Percentiles rank a stretch among this genome's conserved stretches.
Evolutionary conservation across 1,140 invertebrate species (phyloP).

Genomic region (Cydia pomonella): DNA sequence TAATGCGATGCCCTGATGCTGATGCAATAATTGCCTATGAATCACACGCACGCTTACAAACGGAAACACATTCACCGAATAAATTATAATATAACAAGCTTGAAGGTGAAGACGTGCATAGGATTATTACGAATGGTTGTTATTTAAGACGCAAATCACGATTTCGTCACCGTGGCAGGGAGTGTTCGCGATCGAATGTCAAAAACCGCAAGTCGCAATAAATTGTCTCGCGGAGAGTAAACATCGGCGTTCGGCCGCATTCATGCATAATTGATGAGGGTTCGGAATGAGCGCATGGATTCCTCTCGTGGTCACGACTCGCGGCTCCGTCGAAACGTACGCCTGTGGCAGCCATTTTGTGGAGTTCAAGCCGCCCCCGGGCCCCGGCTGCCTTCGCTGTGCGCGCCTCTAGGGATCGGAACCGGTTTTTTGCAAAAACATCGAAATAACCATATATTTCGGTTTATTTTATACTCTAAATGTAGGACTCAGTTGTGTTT

Average conservation of each 20-base stretch:
- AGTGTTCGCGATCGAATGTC: slow-evolving; percentile 67
- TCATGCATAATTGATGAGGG: slow-evolving; percentile 80
- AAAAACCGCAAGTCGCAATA: slow-evolving; percentile 78
- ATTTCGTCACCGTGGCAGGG: slow-evolving; percentile 51
- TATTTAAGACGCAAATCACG: slow-evolving; percentile 41
- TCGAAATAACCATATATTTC: too few relatives aligned
- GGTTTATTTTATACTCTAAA: too few relatives aligned
- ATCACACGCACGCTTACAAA: slow-evolving; percentile 55
- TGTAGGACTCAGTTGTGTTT: too few relatives aligned
- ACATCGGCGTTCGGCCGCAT: slow-evolving; percentile 75
- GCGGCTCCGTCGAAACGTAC: slow-evolving; percentile 61
- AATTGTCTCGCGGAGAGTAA: slow-evolving; percentile 78
- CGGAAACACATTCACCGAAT: slow-evolving; percentile 33
- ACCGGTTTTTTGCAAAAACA: too few relatives aligned
- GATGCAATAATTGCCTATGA: slow-evolving; percentile 63
- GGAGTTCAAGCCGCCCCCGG: slow-evolving; percentile 38
- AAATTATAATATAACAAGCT: slow-evolving; percentile 24
- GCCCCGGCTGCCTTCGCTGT: slow-evolving; percentile 51
- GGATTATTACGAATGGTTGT: not conserved
- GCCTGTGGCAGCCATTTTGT: slow-evolving; percentile 75
- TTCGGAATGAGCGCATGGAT: slow-evolving; percentile 69
- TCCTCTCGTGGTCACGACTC: slow-evolving; percentile 76
- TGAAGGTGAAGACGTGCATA: slow-evolving; percentile 9
- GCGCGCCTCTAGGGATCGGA: too few relatives aligned
- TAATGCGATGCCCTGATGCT: slow-evolving; percentile 57